A percentile compares a stretch with the other conserved stretches of the same genome.
Evolutionary conservation across 2,113 vertebrate genomes (phyloP).

Genomic region (Mastomys natalensis): DNA sequence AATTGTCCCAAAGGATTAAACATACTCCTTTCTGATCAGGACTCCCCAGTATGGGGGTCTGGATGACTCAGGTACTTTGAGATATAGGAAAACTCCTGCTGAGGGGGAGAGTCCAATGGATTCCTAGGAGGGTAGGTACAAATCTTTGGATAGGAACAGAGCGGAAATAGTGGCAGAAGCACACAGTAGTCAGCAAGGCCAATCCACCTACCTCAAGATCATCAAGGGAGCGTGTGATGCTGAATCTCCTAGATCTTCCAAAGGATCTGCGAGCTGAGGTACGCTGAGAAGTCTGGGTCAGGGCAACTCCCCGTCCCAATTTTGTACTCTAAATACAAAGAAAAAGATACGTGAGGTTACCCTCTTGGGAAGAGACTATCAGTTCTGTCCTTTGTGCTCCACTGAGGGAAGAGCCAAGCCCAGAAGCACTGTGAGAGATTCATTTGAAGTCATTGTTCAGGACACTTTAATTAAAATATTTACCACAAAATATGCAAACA

Average conservation of each 20-base stretch:
- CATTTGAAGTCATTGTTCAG: background rate
- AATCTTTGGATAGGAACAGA: background rate
- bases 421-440: background rate
- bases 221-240: conserved; percentile 95
- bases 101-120: rapidly evolving
- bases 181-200: no score
- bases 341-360: background rate
- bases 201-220: conserved; percentile 91
- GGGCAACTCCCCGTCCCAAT: conserved; percentile 89
- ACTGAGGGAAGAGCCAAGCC: background rate
- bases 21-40: background rate
- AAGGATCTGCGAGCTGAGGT: conserved; percentile 92
- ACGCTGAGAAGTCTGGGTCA: conserved; percentile 90
- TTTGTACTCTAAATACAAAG: conserved; percentile 88
- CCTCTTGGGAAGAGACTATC: no score
- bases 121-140: no score
- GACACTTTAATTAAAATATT: background rate
- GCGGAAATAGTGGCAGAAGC: background rate
- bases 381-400: rapidly evolving
- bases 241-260: conserved; percentile 93
- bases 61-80: background rate
- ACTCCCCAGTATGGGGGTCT: background rate
- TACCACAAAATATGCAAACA: background rate
- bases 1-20: rapidly evolving
- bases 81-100: background rate